A percentile compares a stretch with the other conserved stretches of the same genome.
Conservation (phyloP, 1,140 invertebrate genomes). For the Ericerus pela region DNA sequence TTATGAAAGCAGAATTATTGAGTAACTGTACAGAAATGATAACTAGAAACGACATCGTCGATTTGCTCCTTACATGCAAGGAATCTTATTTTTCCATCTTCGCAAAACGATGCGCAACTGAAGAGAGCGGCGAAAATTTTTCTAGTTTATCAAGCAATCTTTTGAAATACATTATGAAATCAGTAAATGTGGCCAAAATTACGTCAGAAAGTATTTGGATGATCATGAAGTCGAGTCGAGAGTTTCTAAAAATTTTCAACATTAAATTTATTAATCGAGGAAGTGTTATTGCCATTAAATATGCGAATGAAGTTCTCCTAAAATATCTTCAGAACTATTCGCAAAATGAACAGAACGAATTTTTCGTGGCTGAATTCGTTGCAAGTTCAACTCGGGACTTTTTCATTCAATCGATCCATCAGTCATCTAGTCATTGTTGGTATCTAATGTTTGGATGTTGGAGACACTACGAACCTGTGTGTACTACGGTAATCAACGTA, state of each 20-base stretch:
- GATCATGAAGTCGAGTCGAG: too few relatives aligned
- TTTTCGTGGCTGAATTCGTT: neutral
- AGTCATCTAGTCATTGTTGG: neutral
- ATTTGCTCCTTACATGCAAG: neutral
- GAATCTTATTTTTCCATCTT: too few relatives aligned
- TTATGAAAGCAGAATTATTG: neutral
- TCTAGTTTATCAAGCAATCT: too few relatives aligned
- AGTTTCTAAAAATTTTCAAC: too few relatives aligned
- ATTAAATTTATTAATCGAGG: neutral
- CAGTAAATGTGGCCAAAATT: too few relatives aligned
- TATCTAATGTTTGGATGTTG: neutral
- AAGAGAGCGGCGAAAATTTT: too few relatives aligned
- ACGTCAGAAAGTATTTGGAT: too few relatives aligned
- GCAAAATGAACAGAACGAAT: neutral
- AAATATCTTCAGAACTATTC: neutral
- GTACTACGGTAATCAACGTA: neutral
- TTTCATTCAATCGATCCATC: neutral
- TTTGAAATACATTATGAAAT: too few relatives aligned
- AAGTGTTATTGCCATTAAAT: neutral
- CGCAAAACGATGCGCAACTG: too few relatives aligned
- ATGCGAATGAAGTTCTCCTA: neutral
- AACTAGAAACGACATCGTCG: neutral
- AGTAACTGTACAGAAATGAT: neutral
- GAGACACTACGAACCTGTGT: neutral
- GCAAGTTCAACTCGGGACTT: neutral